Conservation (phyloP, 1,140 invertebrate species). For the Anoplolepis gracilipes region DNA sequence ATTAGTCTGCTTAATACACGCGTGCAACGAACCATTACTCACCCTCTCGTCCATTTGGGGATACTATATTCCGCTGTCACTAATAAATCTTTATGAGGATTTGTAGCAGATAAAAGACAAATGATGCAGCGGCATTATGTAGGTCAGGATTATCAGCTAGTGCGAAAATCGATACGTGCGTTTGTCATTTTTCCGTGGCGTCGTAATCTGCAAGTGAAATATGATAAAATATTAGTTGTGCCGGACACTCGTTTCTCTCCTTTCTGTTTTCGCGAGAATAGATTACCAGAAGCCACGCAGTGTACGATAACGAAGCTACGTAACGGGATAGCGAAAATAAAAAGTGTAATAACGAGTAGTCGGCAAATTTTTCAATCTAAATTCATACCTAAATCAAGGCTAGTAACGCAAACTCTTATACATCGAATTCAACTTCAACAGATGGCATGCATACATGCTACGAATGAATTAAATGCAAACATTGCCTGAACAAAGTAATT, state of each 20-base stretch:
- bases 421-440: conserved; percentile 25
- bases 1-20: conserved; percentile 45
- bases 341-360: conserved; percentile 50
- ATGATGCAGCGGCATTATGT: conserved; percentile 52
- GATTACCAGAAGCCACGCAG: conserved; percentile 13
- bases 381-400: conserved; percentile 41
- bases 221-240: conserved; percentile 54
- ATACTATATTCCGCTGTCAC: conserved; percentile 41
- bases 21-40: conserved; percentile 42
- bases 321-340: conserved; percentile 28
- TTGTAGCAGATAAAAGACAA: conserved; percentile 60
- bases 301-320: conserved; percentile 29
- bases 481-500: conserved; percentile 2
- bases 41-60: conserved; percentile 29
- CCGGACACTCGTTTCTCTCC: background rate
- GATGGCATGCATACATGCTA: background rate
- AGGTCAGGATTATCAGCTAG: conserved; percentile 56
- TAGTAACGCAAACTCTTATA: conserved; percentile 21
- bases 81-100: conserved; percentile 63
- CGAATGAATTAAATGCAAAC: conserved; percentile 34
- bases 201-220: conserved; percentile 57
- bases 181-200: conserved; percentile 54
- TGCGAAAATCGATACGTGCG: conserved; percentile 51
- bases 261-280: conserved; percentile 34
- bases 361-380: conserved; percentile 43